Conservation (phyloP, 2,113 vertebrate genomes). For the Sceloporus undulatus region DNA sequence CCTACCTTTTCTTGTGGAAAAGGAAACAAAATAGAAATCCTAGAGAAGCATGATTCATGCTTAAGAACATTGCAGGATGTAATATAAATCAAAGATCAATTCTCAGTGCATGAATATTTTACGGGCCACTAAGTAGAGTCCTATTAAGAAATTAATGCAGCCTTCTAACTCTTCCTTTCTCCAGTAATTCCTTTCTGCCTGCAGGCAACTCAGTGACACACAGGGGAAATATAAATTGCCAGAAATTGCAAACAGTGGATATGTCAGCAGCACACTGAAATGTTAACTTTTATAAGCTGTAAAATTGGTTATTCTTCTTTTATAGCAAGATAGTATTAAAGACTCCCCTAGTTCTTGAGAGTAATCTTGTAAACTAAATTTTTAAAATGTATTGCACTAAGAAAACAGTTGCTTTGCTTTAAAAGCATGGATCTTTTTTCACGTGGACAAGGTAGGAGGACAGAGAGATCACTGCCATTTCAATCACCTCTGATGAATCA, state of each 20-base stretch:
- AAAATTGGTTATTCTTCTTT: slow-evolving; percentile 37
- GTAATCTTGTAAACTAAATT: slow-evolving; percentile 20
- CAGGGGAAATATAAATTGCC: slow-evolving; percentile 33
- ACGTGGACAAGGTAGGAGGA: not conserved
- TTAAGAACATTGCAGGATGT: not conserved
- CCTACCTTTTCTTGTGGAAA: not conserved
- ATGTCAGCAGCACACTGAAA: slow-evolving; percentile 40
- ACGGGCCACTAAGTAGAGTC: slow-evolving; percentile 1
- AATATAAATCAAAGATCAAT: slow-evolving; percentile 25
- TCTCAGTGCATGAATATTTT: slow-evolving; percentile 40
- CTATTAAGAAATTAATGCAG: slow-evolving; percentile 53
- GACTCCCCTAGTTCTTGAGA: not conserved
- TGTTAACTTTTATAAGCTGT: slow-evolving; percentile 31
- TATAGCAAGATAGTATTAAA: not conserved
- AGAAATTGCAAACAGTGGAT: not conserved
- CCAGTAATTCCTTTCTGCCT: slow-evolving; percentile 43
- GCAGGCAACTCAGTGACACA: not conserved
- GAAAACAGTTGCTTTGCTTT: slow-evolving; percentile 6
- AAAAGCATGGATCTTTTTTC: slow-evolving; percentile 6
- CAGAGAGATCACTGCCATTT: not conserved
- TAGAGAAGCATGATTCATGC: not conserved
- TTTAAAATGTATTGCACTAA: slow-evolving; percentile 2
- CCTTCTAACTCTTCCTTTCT: slow-evolving; percentile 9
- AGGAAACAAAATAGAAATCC: not conserved
- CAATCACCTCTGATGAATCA: not conserved